Percentiles rank a stretch among this genome's conserved stretches.
Conservation (phyloP, 2,797 vertebrate genomes). For the Enteromius fasciolatus region DNA sequence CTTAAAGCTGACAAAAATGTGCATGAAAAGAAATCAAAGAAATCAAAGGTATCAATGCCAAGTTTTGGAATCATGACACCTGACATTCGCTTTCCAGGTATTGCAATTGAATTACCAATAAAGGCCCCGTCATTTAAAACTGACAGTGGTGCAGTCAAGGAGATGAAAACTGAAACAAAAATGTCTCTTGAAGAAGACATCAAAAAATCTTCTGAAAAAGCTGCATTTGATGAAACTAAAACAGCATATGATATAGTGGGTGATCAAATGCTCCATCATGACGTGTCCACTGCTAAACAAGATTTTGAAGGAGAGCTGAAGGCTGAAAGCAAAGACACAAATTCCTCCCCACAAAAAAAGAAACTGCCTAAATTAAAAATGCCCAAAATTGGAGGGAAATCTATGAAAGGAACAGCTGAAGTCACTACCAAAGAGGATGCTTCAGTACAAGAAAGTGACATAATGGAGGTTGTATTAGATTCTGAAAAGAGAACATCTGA, state of each 20-base stretch:
- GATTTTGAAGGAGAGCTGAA: constrained; percentile 9
- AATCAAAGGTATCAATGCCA: constrained; percentile 61
- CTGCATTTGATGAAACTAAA: constrained; percentile 16
- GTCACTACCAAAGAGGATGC: constrained; percentile 11
- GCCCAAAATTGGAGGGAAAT: constrained; percentile 41
- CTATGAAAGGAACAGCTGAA: constrained; percentile 28
- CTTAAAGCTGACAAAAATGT: constrained; percentile 48
- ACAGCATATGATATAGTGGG: neutral
- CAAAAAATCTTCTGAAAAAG: constrained; percentile 12
- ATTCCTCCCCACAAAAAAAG: constrained; percentile 54
- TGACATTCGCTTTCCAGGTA: constrained; percentile 67
- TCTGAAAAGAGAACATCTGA: constrained; percentile 22
- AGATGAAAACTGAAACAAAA: constrained; percentile 19
- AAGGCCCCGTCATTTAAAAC: constrained; percentile 40
- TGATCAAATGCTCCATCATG: neutral
- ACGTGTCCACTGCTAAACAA: neutral
- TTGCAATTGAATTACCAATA: constrained; percentile 67
- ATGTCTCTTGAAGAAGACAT: constrained; percentile 6
- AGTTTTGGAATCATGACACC: constrained; percentile 66
- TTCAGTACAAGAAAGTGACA: constrained; percentile 28
- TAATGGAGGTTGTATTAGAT: constrained; percentile 31
- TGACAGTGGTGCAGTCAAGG: constrained; percentile 13
- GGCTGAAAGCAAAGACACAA: constrained; percentile 23
- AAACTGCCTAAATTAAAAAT: constrained; percentile 52
- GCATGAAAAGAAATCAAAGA: constrained; percentile 66